phyloP scores from a whole-genome alignment of 2,888 invertebrate genomes.

The Ophion costatus region DNA sequence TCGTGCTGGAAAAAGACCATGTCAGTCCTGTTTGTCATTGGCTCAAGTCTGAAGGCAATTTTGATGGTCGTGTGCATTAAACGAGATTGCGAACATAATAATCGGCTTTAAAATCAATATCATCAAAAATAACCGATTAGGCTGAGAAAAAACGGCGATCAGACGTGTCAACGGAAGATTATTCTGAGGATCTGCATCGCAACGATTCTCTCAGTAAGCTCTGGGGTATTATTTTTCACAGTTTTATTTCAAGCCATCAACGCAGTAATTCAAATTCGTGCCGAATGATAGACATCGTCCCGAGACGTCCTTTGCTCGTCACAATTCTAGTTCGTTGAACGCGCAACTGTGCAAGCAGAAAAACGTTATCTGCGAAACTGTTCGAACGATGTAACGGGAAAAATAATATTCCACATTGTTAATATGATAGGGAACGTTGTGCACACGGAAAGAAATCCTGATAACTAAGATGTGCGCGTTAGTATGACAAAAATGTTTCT shows the following conservation, averaged over 20 bases:
- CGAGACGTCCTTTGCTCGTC: slow-evolving; percentile 2
- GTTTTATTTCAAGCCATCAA: too few species aligned
- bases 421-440: neutral
- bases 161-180: neutral
- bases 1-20: neutral
- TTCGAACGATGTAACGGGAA: slow-evolving; percentile 2
- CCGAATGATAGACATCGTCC: neutral
- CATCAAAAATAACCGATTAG: neutral
- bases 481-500: neutral
- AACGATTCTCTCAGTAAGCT: too few species aligned
- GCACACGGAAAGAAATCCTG: neutral
- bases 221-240: too few species aligned
- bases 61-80: neutral
- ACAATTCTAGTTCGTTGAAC: slow-evolving; percentile 22
- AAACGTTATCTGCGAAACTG: neutral
- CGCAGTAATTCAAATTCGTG: neutral
- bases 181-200: too few species aligned
- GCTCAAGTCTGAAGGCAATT: neutral
- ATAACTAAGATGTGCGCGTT: neutral
- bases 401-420: neutral
- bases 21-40: neutral
- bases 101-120: neutral
- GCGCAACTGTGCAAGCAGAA: slow-evolving; percentile 48
- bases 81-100: neutral
- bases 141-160: neutral